Evolutionary conservation across 2,797 vertebrate species (phyloP).

Genomic region (Sebastes alutus): DNA sequence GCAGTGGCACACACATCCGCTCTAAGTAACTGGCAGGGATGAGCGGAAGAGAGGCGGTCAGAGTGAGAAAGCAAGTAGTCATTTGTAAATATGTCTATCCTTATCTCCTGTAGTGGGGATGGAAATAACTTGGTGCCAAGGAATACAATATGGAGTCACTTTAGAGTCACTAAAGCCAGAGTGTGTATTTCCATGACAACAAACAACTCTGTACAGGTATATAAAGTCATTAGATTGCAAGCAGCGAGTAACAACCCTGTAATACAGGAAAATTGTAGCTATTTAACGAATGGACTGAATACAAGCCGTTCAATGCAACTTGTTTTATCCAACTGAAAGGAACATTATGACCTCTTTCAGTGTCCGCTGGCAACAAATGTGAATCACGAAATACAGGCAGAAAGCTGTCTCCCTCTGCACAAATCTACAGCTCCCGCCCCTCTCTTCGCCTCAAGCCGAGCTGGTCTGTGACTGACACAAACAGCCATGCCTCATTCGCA

Average conservation of each 20-base stretch:
- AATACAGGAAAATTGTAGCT: conserved; percentile 5
- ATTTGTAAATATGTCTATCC: conserved; percentile 24
- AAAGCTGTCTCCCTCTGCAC: not conserved
- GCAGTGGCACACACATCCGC: conserved; percentile 50
- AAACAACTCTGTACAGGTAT: conserved; percentile 8
- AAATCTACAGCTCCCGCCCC: conserved; percentile 3
- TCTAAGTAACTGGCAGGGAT: conserved; percentile 48
- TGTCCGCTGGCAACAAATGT: conserved; percentile 16
- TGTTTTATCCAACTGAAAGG: conserved; percentile 9
- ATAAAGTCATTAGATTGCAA: conserved; percentile 8
- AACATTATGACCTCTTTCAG: conserved; percentile 22
- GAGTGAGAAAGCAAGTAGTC: conserved; percentile 1
- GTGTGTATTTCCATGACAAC: conserved; percentile 10
- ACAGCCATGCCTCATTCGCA: conserved; percentile 16
- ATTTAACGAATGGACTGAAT: conserved; percentile 5
- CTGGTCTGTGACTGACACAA: conserved; percentile 32
- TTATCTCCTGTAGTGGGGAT: not conserved
- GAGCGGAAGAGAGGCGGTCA: not conserved
- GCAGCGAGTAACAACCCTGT: not conserved
- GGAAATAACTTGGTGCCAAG: not conserved
- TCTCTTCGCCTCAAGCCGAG: conserved; percentile 9
- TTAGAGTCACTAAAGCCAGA: conserved; percentile 10
- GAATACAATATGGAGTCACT: conserved; percentile 22
- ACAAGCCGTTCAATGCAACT: conserved; percentile 8
- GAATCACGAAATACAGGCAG: conserved; percentile 24